phyloP scores from a whole-genome alignment of 2,113 vertebrate species.

The Calonectris borealis region DNA sequence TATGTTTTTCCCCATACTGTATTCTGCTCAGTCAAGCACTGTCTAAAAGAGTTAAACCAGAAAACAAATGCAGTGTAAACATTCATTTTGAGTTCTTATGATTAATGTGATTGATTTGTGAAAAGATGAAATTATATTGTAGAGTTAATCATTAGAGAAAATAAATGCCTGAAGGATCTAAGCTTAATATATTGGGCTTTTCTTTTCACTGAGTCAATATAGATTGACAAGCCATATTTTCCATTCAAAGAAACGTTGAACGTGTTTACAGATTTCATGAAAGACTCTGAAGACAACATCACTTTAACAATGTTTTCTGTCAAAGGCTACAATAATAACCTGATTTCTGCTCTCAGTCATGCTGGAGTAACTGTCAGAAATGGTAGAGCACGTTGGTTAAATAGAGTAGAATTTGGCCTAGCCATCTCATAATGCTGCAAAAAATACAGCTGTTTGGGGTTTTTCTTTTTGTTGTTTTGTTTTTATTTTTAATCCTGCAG shows the following conservation, averaged over 20 bases:
- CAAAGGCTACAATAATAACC: slow-evolving; percentile 16
- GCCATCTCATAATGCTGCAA: background rate
- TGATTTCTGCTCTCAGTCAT: background rate
- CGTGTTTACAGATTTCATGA: slow-evolving; percentile 10
- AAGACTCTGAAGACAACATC: slow-evolving; percentile 28
- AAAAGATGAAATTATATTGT: slow-evolving; percentile 47
- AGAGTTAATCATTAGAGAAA: slow-evolving; percentile 53
- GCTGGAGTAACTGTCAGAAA: background rate
- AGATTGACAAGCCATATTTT: slow-evolving; percentile 36
- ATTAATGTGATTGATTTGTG: slow-evolving; percentile 48
- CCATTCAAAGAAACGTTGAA: slow-evolving; percentile 32
- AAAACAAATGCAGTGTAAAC: background rate
- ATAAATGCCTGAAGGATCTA: slow-evolving; percentile 8
- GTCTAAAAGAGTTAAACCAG: background rate
- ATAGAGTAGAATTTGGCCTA: background rate
- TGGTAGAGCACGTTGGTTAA: background rate
- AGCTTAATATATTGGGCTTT: slow-evolving; percentile 5
- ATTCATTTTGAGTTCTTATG: slow-evolving; percentile 19
- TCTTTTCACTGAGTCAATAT: slow-evolving; percentile 33
- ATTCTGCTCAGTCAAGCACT: background rate
- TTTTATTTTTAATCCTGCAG: background rate
- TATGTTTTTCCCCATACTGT: background rate
- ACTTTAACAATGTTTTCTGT: slow-evolving; percentile 31
- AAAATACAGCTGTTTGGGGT: rapidly evolving
- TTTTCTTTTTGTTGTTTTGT: background rate